These are phyloP conservation scores for Trichopria drosophilae DNA, from an alignment of 2,888 invertebrate genomes.

Conservation along the genomic window DNA sequence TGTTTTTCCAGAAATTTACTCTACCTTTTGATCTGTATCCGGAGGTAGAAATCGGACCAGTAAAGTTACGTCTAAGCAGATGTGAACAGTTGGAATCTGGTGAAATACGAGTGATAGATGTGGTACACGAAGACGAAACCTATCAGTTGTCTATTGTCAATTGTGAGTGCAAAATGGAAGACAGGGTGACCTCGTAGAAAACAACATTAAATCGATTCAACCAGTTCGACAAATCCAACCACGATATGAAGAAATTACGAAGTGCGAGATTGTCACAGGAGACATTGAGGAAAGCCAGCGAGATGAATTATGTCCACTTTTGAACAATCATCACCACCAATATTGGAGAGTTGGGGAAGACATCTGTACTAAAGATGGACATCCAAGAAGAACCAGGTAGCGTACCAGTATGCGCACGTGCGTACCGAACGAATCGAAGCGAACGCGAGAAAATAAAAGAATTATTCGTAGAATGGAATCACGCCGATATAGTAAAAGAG, in stretches of 20 bases:
- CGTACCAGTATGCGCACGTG: slow-evolving; percentile 10
- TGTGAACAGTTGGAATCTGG: no score
- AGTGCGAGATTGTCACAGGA: not conserved
- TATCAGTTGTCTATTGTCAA: no score
- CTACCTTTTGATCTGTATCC: no score
- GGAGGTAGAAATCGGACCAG: no score
- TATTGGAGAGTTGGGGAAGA: slow-evolving; percentile 25
- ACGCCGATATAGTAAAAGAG: slow-evolving; percentile 10
- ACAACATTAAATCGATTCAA: not conserved
- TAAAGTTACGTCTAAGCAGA: no score
- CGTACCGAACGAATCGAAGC: not conserved
- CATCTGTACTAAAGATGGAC: slow-evolving; percentile 27
- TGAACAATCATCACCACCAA: slow-evolving; percentile 20
- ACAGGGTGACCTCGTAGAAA: no score
- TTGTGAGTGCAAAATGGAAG: no score
- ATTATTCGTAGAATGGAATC: slow-evolving; percentile 13
- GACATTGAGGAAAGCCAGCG: no score
- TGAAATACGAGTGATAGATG: no score
- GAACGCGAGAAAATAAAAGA: slow-evolving; percentile 1
- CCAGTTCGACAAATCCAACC: not conserved
- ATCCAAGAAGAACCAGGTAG: not conserved
- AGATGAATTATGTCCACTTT: not conserved
- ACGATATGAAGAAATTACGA: not conserved
- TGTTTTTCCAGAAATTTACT: slow-evolving; percentile 3
- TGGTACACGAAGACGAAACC: no score